A percentile compares a stretch with the other conserved stretches of the same genome.
phyloP scores from a whole-genome alignment of 2,888 invertebrate genomes.

The Sarcophaga rosellei region DNA sequence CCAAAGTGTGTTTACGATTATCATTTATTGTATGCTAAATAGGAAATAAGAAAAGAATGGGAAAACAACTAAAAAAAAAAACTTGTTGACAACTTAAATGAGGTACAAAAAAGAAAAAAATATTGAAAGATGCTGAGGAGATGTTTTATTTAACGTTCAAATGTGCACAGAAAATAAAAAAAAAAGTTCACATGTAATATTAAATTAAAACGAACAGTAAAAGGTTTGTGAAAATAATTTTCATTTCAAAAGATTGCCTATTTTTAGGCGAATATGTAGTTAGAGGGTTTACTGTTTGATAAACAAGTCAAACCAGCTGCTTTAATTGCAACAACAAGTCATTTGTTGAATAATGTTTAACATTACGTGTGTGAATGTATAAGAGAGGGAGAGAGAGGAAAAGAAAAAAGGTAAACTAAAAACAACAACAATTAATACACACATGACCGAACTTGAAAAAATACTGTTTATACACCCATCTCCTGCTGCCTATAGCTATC shows the following conservation, averaged over 20 bases:
- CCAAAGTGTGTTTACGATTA: background rate
- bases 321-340: slow-evolving; percentile 14
- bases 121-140: too few species aligned
- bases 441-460: background rate
- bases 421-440: slow-evolving; percentile 46
- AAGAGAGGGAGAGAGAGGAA: too few species aligned
- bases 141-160: background rate
- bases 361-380: background rate
- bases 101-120: slow-evolving; percentile 20
- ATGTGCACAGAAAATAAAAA: slow-evolving; percentile 16
- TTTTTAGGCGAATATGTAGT: background rate
- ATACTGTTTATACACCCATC: background rate
- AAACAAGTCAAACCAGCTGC: background rate
- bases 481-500: background rate
- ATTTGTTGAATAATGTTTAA: slow-evolving; percentile 25
- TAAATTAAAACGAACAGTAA: too few species aligned
- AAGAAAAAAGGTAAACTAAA: background rate
- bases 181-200: background rate
- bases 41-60: too few species aligned
- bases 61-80: background rate
- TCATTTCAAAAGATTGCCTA: too few species aligned
- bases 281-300: background rate
- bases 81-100: slow-evolving; percentile 56
- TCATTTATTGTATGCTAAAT: too few species aligned
- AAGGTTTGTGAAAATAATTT: too few species aligned